Conservation (phyloP, 2,113 vertebrate species). For the Myiozetetes cayanensis region DNA sequence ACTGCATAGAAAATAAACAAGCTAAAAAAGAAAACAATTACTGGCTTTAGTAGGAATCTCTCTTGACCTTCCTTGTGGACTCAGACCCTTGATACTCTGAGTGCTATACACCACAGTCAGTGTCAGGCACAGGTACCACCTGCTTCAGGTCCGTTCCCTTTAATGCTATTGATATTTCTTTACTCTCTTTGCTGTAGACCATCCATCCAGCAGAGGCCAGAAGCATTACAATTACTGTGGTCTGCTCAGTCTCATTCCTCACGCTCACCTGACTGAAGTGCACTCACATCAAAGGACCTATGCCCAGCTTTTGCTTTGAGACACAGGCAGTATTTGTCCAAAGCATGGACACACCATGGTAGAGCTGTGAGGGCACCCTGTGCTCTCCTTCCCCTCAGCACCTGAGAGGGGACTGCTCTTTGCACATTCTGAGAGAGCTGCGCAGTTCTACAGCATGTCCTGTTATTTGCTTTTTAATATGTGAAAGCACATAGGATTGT, state of each 20-base stretch:
- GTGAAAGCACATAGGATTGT: not conserved
- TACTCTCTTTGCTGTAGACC: not conserved
- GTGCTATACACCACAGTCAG: not conserved
- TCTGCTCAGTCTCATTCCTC: not conserved
- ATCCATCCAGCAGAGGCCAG: not conserved
- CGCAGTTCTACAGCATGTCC: not conserved
- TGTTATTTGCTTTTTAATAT: not conserved
- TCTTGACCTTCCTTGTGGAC: not conserved
- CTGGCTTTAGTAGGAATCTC: conserved; percentile 22
- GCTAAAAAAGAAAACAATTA: conserved; percentile 45
- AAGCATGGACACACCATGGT: not conserved
- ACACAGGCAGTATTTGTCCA: not conserved
- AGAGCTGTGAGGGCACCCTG: not conserved
- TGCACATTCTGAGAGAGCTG: not conserved
- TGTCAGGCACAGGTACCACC: not conserved
- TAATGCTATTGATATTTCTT: not conserved
- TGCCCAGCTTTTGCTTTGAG: not conserved
- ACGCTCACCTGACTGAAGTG: not conserved
- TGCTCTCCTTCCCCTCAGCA: not conserved
- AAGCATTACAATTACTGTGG: not conserved
- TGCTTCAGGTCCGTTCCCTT: not conserved
- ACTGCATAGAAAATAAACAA: conserved; percentile 61
- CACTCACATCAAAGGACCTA: not conserved
- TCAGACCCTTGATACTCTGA: not conserved
- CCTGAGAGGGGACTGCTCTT: not conserved